Percentiles rank a stretch among this genome's conserved stretches.
phyloP scores from a whole-genome alignment of 2,888 invertebrate genomes.

The Mantis religiosa region DNA sequence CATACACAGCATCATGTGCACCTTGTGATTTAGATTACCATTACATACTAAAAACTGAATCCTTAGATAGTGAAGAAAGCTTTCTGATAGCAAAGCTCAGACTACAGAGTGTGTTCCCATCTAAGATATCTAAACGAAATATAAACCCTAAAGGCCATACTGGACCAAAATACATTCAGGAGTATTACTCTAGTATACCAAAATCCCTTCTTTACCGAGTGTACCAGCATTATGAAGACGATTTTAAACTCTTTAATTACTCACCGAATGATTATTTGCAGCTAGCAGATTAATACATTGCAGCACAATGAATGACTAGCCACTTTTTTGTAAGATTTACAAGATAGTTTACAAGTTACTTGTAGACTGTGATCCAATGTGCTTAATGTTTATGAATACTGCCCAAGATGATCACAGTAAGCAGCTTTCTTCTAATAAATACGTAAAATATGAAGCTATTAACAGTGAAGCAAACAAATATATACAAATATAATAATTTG shows the following conservation, averaged over 20 bases:
- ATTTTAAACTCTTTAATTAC: constrained; percentile 48
- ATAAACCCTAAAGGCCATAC: constrained; percentile 39
- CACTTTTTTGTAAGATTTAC: no score
- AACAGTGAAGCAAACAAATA: no score
- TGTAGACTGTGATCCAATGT: not conserved
- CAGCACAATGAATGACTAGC: no score
- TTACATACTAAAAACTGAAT: constrained; percentile 50
- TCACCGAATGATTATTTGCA: constrained; percentile 36
- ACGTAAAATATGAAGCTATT: no score
- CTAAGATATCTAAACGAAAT: constrained; percentile 32
- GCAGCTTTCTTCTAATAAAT: not conserved
- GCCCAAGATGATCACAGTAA: not conserved
- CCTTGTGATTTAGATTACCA: constrained; percentile 50
- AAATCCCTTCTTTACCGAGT: constrained; percentile 38
- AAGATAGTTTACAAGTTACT: no score
- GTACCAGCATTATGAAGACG: constrained; percentile 43
- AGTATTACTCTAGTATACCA: constrained; percentile 40
- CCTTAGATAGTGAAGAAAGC: constrained; percentile 44
- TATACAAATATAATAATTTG: no score
- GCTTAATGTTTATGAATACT: not conserved
- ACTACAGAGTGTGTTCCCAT: constrained; percentile 35
- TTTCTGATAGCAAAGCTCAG: constrained; percentile 39
- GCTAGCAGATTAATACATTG: constrained; percentile 12
- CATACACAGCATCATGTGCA: constrained; percentile 45
- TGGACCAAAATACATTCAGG: constrained; percentile 35